These are phyloP conservation scores for Drosophila birchii DNA, from an alignment of 2,888 invertebrate species.

Conservation along the genomic window DNA sequence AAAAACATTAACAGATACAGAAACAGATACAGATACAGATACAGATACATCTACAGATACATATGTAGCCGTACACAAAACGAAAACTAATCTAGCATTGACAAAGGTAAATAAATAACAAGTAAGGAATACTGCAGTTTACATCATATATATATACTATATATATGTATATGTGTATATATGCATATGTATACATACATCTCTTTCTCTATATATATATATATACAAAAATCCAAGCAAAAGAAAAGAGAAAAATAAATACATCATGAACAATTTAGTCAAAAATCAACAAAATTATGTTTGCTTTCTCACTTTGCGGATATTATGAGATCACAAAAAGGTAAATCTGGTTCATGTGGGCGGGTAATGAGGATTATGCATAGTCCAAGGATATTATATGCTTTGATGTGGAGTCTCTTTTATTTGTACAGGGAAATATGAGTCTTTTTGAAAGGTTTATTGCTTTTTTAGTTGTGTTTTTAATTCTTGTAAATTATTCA, in stretches of 20 bases:
- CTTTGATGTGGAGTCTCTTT: background rate
- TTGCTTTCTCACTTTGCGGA: conserved; percentile 13
- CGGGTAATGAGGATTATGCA: background rate
- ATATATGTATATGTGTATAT: conserved; percentile 24
- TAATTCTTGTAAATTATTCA: background rate
- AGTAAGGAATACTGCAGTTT: conserved; percentile 51
- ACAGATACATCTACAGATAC: conserved; percentile 23
- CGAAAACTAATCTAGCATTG: conserved; percentile 49
- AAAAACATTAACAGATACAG: conserved; percentile 3
- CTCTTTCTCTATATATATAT: conserved; percentile 13
- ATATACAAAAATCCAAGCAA: conserved; percentile 21
- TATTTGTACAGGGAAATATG: background rate
- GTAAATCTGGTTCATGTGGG: background rate
- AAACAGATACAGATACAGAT: background rate
- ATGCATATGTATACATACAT: conserved; percentile 25
- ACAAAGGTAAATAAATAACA: conserved; percentile 35
- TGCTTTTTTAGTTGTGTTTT: background rate
- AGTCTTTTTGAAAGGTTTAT: background rate
- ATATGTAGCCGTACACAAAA: conserved; percentile 50
- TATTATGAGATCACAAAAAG: conserved; percentile 13
- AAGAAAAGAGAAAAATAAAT: conserved; percentile 60
- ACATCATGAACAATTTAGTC: conserved; percentile 76
- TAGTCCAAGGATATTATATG: background rate
- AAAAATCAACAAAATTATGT: conserved; percentile 60
- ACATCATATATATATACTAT: conserved; percentile 31